Percentiles rank a stretch among this genome's conserved stretches.
phyloP scores from a whole-genome alignment of 2,888 invertebrate species.

The Plutella xylostella region DNA sequence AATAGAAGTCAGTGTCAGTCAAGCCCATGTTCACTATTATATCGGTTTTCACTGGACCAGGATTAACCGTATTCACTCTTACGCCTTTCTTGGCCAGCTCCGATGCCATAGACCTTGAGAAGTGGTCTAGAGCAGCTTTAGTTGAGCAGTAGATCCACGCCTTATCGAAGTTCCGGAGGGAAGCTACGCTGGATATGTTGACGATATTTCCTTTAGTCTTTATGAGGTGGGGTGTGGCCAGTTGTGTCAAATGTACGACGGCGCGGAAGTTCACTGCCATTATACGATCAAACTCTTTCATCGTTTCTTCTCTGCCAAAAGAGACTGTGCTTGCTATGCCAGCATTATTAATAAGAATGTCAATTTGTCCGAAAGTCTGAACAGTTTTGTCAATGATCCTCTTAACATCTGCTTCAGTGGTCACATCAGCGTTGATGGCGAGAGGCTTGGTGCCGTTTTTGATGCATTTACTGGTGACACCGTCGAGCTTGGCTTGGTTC shows the following conservation, averaged over 20 bases:
- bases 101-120: conserved; percentile 12
- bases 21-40: neutral
- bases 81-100: neutral
- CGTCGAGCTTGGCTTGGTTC: conserved; percentile 23
- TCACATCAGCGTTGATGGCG: conserved; percentile 24
- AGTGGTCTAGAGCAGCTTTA: conserved; percentile 15
- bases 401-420: conserved; percentile 24
- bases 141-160: neutral
- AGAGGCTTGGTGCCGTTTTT: conserved; percentile 26
- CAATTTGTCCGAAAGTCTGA: conserved; percentile 25
- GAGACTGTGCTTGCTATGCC: conserved; percentile 21
- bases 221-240: conserved; percentile 70
- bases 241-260: conserved; percentile 75
- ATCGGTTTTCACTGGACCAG: conserved; percentile 1
- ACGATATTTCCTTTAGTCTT: conserved; percentile 8
- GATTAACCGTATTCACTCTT: neutral
- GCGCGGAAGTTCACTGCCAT: conserved; percentile 26
- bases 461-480: conserved; percentile 23
- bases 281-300: neutral
- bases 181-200: neutral
- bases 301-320: neutral
- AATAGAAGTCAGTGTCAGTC: no score
- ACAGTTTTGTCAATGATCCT: conserved; percentile 25
- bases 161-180: neutral
- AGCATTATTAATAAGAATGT: conserved; percentile 31